Evolutionary conservation across 30 jellyfish, hydroid and myxozoan genomes (phyloP).

Genomic region (Morbakka virulenta): DNA sequence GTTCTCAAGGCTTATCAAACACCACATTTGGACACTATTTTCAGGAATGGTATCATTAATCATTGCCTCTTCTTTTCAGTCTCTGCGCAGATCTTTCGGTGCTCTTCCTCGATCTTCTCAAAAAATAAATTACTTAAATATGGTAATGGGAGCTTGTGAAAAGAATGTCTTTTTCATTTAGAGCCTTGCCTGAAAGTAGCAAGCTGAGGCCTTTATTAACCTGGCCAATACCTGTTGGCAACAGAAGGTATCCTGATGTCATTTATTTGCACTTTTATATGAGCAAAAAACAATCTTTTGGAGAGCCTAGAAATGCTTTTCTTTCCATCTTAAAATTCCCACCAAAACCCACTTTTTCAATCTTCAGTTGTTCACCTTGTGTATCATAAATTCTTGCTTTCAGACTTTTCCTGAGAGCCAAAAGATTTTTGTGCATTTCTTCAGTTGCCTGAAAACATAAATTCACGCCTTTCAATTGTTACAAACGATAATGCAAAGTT

Average conservation of each 20-base stretch:
- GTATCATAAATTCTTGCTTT: slow-evolving; percentile 32
- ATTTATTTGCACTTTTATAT: background rate
- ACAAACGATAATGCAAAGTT: slow-evolving; percentile 43
- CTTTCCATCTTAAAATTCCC: slow-evolving; percentile 34
- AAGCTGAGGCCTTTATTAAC: slow-evolving; percentile 43
- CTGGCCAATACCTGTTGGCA: slow-evolving; percentile 29
- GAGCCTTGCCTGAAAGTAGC: slow-evolving; percentile 22
- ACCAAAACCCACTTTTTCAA: slow-evolving; percentile 44
- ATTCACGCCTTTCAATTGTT: slow-evolving; percentile 45
- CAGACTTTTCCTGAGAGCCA: slow-evolving; percentile 18
- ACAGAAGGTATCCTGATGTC: slow-evolving; percentile 28
- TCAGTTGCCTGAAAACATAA: slow-evolving; percentile 60
- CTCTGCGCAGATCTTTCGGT: slow-evolving; percentile 34
- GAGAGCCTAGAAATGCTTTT: background rate
- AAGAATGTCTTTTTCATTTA: slow-evolving; percentile 27
- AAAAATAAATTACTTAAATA: slow-evolving; percentile 21
- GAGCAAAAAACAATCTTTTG: background rate
- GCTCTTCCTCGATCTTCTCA: slow-evolving; percentile 49
- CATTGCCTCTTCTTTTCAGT: slow-evolving; percentile 45
- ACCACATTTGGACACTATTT: slow-evolving; percentile 18
- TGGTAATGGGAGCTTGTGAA: slow-evolving; percentile 33
- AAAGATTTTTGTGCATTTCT: slow-evolving; percentile 22
- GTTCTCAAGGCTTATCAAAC: no score
- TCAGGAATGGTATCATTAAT: slow-evolving; percentile 23
- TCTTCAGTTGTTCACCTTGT: slow-evolving; percentile 13